Evolutionary conservation across 2,888 invertebrate species (phyloP).

Genomic region (Cepaea hortensis): DNA sequence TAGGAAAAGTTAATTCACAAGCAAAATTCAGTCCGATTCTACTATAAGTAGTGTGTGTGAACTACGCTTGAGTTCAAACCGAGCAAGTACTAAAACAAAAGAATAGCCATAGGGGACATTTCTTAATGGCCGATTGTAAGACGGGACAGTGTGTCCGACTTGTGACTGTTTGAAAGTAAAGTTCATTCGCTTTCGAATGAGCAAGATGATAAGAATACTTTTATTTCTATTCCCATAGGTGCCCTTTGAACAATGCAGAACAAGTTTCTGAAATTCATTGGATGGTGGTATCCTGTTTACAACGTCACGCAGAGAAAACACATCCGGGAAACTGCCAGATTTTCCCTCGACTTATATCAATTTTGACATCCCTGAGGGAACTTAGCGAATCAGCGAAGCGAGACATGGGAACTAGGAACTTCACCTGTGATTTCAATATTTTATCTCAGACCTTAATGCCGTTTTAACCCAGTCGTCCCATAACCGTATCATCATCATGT

Average conservation of each 20-base stretch:
- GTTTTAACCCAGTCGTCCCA: background rate
- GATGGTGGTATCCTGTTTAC: slow-evolving; percentile 58
- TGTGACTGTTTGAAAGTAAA: too few relatives aligned
- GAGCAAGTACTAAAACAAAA: too few relatives aligned
- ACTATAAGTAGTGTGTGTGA: too few relatives aligned
- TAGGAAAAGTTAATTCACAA: too few relatives aligned
- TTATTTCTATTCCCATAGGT: slow-evolving; percentile 24
- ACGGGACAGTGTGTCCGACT: too few relatives aligned
- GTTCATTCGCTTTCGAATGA: too few relatives aligned
- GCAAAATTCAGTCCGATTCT: too few relatives aligned
- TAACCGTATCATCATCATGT: too few relatives aligned
- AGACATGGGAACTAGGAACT: background rate
- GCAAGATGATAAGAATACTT: too few relatives aligned
- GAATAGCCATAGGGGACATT: too few relatives aligned
- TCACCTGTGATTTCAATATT: background rate
- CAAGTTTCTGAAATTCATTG: slow-evolving; percentile 59
- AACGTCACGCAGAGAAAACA: slow-evolving; percentile 51
- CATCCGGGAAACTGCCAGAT: slow-evolving; percentile 29
- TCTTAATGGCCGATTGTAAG: too few relatives aligned
- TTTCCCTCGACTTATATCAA: slow-evolving; percentile 35
- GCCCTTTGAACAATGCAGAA: slow-evolving; percentile 53
- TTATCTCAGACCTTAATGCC: slow-evolving; percentile 1
- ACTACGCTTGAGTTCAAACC: too few relatives aligned
- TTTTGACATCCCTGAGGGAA: slow-evolving; percentile 45
- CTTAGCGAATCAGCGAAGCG: slow-evolving; percentile 39